Percentiles rank a stretch among this genome's conserved stretches.
Conservation (phyloP, 1,140 invertebrate genomes). For the Macrobrachium rosenbergii region DNA sequence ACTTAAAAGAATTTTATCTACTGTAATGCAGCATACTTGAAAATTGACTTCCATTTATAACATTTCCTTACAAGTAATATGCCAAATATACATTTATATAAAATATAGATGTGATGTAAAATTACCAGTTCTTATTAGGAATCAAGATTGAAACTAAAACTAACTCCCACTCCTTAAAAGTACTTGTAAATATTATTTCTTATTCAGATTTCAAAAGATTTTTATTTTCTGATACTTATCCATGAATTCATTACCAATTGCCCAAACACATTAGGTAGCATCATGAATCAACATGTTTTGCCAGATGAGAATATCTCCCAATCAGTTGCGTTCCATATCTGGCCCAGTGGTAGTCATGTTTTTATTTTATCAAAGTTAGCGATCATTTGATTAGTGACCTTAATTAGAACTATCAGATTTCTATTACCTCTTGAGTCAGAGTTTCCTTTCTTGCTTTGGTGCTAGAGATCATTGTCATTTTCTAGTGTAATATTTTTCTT, state of each 20-base stretch:
- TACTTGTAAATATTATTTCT: conserved; percentile 58
- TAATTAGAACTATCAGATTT: background rate
- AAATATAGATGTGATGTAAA: too few relatives aligned
- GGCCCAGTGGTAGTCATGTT: conserved; percentile 36
- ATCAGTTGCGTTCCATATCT: conserved; percentile 22
- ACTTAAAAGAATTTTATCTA: too few relatives aligned
- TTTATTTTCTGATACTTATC: conserved; percentile 59
- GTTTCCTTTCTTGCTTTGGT: too few relatives aligned
- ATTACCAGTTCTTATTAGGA: too few relatives aligned
- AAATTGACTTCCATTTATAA: too few relatives aligned
- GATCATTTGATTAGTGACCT: conserved; percentile 14
- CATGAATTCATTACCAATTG: conserved; percentile 23
- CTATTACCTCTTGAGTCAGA: too few relatives aligned
- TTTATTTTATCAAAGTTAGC: background rate
- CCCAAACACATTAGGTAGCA: conserved; percentile 27
- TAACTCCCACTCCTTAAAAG: conserved; percentile 2
- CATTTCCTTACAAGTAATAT: too few relatives aligned
- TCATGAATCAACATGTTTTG: conserved; percentile 30
- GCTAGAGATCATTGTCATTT: too few relatives aligned
- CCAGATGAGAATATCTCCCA: conserved; percentile 24
- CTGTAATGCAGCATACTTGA: too few relatives aligned
- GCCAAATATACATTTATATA: too few relatives aligned
- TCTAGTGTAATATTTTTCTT: too few relatives aligned
- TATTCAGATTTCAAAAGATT: conserved; percentile 1
- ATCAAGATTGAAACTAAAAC: too few relatives aligned